Evolutionary conservation across 2,797 vertebrate genomes (phyloP).

Genomic region (Allobates femoralis): DNA sequence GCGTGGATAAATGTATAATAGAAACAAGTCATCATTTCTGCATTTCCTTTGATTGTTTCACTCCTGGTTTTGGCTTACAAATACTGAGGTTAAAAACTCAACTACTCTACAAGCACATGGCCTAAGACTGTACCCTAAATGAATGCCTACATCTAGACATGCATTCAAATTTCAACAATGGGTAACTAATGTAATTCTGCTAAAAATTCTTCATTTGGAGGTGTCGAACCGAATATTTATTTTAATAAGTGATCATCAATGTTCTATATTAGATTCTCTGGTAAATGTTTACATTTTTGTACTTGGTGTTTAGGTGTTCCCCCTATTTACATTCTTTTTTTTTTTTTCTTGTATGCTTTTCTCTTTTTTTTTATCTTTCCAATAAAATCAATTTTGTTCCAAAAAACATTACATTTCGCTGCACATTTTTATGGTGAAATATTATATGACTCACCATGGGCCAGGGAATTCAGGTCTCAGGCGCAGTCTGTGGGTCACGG

Average conservation of each 20-base stretch:
- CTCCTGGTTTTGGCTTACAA: no score
- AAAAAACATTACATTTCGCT: no score
- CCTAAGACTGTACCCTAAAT: not conserved
- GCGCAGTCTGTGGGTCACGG: no score
- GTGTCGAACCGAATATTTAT: not conserved
- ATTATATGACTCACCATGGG: no score
- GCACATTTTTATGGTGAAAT: no score
- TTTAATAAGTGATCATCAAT: not conserved
- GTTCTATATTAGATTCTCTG: not conserved
- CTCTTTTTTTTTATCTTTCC: not conserved
- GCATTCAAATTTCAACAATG: not conserved
- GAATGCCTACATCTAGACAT: not conserved
- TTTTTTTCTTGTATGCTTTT: not conserved
- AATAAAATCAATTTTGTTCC: not conserved
- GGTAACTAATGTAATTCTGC: not conserved
- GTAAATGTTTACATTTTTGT: constrained; percentile 23
- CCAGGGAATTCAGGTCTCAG: no score
- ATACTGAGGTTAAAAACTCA: no score
- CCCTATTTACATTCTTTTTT: not conserved
- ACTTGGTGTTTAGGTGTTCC: not conserved
- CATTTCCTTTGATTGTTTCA: no score
- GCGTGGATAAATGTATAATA: no score
- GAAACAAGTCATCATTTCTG: no score
- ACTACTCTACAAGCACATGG: no score
- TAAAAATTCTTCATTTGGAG: not conserved